Evolutionary conservation across 1,140 invertebrate species (phyloP).

Genomic region (Zophobas morio): DNA sequence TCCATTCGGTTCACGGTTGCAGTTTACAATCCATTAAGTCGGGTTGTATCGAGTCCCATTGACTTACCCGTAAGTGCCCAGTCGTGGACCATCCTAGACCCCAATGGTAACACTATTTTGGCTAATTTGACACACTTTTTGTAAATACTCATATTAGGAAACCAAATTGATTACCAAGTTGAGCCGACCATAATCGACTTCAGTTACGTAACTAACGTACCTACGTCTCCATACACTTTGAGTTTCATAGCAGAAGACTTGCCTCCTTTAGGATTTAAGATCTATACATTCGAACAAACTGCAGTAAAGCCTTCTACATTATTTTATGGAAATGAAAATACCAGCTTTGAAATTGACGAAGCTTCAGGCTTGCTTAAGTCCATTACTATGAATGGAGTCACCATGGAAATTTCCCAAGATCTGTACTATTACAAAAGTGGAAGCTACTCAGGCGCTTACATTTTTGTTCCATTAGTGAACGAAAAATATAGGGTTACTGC

Average conservation of each 20-base stretch:
- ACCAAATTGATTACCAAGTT: constrained; percentile 31
- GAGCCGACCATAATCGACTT: constrained; percentile 48
- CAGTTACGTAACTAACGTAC: constrained; percentile 27
- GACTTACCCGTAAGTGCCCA: constrained; percentile 77
- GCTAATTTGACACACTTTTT: not conserved
- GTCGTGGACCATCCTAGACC: constrained; percentile 75
- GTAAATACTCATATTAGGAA: constrained; percentile 1
- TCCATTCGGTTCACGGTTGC: constrained; percentile 76
- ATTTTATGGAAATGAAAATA: constrained; percentile 2
- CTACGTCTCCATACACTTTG: constrained; percentile 69
- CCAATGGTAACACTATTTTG: constrained; percentile 67
- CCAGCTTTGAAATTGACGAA: constrained; percentile 67
- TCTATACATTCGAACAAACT: constrained; percentile 70
- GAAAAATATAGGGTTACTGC: constrained; percentile 6
- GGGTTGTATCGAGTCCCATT: constrained; percentile 75
- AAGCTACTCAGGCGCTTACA: constrained; percentile 86
- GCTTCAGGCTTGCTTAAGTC: constrained; percentile 70
- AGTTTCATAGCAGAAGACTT: constrained; percentile 75
- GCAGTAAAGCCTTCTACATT: not conserved
- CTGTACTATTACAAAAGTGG: constrained; percentile 82
- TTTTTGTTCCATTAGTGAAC: constrained; percentile 79
- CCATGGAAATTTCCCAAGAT: constrained; percentile 74
- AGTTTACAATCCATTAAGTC: constrained; percentile 86
- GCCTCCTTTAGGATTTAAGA: constrained; percentile 76
- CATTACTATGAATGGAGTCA: constrained; percentile 70